Base-by-base conservation (phyloP, 1,140 invertebrate species). In the Scaptomyza graminum region DNA sequence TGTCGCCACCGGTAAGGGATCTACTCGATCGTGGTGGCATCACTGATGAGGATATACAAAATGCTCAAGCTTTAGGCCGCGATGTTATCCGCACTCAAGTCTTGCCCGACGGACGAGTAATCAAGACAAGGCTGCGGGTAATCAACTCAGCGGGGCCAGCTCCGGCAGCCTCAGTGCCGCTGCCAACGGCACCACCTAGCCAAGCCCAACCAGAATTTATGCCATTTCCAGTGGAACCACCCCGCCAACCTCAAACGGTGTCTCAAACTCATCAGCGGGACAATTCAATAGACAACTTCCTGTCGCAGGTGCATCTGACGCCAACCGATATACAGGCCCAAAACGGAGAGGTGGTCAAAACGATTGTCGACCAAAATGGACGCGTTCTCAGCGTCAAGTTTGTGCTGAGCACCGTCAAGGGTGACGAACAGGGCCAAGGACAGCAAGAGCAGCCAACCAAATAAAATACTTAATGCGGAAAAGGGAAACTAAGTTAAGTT, bases 341-440 rank as follows among this genome's bases (percentile, higher is more conserved):
- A 8, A 78, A 81, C 44, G 90, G 85, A 0, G 76, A 87, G 43
- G 12, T 87, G 39, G 18, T 79, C 25, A 87, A 74, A 46, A 90
- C 82, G 11, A 73, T 91, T 57, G 64, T 88, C 34, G 90, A 91
- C 13, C 76, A 74, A 8, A 51, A 91, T 39, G 90, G 90, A 0
- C 62, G 85, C 5, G 51, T 91, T 0, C 28, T 91, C 13, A 84
- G 74, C 28, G 84, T 50, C 15, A 74, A 44, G 18, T 90, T 87
- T 55, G 74, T 90, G 0, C 55, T 90, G 4, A 90, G 90, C 59
- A 43, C 54, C 0, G 63, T 84, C 31, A 89, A 77, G 22, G 69
- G 47, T 0, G 65, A 57, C 2, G 49, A 57, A 1, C 44, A 43
- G 57, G 25, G 15, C 11, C 41, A 39, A 16, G 43, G 31, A 2